Base-by-base conservation (phyloP, 2,888 invertebrate genomes). In the Agrochola lota region DNA sequence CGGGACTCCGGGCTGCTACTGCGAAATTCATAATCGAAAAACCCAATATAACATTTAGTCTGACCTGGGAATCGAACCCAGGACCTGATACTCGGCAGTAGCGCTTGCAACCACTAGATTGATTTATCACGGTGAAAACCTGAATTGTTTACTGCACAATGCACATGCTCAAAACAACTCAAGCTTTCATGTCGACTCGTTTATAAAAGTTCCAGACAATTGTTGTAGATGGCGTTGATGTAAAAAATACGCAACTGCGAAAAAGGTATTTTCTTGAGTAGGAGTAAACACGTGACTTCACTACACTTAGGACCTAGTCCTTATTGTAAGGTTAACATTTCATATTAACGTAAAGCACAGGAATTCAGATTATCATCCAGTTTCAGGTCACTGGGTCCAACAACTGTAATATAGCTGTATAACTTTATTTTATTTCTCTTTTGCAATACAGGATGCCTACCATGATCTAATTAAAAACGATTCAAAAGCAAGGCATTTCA, bases 171-270 rank as follows among this genome's bases (percentile, higher is more conserved):
- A 59, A 30, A 35, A n/a, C 8, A 66, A 68, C 57, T 40, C 30
- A 17, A 40, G 11, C 62, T 63, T 35, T 69, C n/a, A 26, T 40
- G 9, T 49, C 17, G 43, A 57, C 26, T 9, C 23, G 20, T 35
- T 11, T 11, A 49, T 55, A 60, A 52, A 23, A 75, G 68, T 83
- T 71, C 63, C 43, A 20, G 26, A 26, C 60, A 62, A 26, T 8
- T 23, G 1, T 35, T 2, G 23, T 52, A 83, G 82, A 84, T 84
- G 82, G 82, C 84, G 82, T 57, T 84, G 11, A 52, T 23, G 8
- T 23, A 23, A 57, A 52, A 67, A 59, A 49, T 49, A 49, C 20
- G 8, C 60, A 2, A 9, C 17, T 20, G 12, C 1, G 4, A 70
- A 43, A 8, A 26, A 15, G 2, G 40, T 49, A 17, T 30, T 46